These are phyloP conservation scores for Leistus spinibarbis DNA, from an alignment of 2,888 invertebrate genomes.

Conservation along the genomic window DNA sequence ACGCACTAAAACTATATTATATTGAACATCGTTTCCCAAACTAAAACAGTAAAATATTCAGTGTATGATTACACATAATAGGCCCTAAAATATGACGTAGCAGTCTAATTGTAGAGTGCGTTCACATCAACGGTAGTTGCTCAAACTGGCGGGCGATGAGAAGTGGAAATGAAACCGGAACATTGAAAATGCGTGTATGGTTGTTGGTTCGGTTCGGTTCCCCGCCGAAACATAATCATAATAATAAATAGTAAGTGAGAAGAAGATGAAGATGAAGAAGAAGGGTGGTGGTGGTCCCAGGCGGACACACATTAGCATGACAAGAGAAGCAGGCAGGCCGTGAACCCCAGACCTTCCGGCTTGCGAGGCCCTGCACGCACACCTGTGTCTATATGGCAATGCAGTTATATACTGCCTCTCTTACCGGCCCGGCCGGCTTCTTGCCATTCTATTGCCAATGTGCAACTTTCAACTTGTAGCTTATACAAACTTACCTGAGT, in stretches of 20 bases:
- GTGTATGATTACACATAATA: neutral
- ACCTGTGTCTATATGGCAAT: constrained; percentile 20
- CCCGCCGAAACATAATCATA: neutral
- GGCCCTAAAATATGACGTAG: neutral
- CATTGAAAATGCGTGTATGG: neutral
- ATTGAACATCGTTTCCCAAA: too few species aligned
- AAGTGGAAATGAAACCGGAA: neutral
- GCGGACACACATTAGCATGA: constrained; percentile 25
- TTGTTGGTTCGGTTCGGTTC: neutral
- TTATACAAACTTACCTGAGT: neutral
- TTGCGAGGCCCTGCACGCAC: constrained; percentile 25
- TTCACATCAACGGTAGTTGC: neutral
- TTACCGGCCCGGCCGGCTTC: neutral
- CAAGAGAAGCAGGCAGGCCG: constrained; percentile 21
- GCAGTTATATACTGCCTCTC: too few species aligned
- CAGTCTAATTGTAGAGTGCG: neutral
- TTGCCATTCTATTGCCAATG: neutral
- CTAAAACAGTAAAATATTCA: neutral
- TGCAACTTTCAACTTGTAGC: neutral
- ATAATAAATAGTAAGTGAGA: neutral
- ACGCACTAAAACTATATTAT: neutral
- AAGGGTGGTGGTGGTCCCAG: constrained; percentile 15
- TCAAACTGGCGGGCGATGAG: neutral
- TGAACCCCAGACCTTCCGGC: constrained; percentile 34
- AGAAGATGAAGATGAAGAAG: neutral